Base-by-base conservation (phyloP, 1,140 invertebrate genomes). In the Drosophila sucinea region DNA sequence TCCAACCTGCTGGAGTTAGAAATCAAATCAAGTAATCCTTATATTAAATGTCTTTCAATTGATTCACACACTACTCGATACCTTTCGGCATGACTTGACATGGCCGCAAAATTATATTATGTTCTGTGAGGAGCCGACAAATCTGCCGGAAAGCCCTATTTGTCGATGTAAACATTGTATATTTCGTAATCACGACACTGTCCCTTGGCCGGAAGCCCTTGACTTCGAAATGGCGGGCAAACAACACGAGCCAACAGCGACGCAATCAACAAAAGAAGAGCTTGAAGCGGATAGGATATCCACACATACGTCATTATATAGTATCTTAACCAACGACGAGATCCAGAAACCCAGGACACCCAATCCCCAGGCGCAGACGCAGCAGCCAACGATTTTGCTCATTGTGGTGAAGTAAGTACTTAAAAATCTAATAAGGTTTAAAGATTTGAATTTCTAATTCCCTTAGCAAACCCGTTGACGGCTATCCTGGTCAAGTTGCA, bases 21-120 rank as follows among this genome's bases (percentile, higher is more conserved):
- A 4, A 4, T 35, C n/a, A 3, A 17, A 41, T 41, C 3, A 23
- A 38, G 56, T 35, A 23, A 58, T 58, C 56, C 17, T 10, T 38
- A 4, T 51, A 11, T 23, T 7, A 62, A 25, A 62, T 29, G 27
- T 8, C 33, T 29, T 51, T 30, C 23, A 40, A 27, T 5, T 11
- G 10, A 10, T 23, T 30, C 40, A 40, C 29, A 23, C n/a, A 27
- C 38, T 7, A 47, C 35, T 10, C 7, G 2, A 38, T 11, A 38
- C 35, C 11, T 2, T 27, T 29, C 10, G 41, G 29, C 35, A 17
- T 17, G 17, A 17, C 1, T 30, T 32, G 29, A 62, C 7, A 62
- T 62, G 60, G 41, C n/a, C 10, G n/a, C 60, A 47, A 62, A 62
- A 44, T 62, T 62, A 47, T 23, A 32, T 10, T 62, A 62, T 62